Evolutionary conservation across 2,113 vertebrate species (phyloP).

Genomic region (Catagonus wagneri): DNA sequence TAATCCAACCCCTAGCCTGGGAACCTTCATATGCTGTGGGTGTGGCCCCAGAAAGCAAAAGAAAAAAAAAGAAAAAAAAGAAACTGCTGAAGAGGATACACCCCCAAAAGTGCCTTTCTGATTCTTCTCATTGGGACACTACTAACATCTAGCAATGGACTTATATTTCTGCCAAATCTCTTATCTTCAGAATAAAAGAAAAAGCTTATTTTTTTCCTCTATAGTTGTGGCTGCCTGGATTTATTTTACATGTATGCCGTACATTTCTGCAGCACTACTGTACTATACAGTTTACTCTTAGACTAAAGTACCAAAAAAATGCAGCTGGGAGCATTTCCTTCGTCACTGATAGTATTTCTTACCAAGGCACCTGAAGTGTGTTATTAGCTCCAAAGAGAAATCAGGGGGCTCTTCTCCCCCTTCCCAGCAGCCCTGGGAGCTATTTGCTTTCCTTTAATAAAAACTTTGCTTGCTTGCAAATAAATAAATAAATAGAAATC

Average conservation of each 20-base stretch:
- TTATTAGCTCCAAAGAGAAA: constrained; percentile 46
- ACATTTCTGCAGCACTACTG: not conserved
- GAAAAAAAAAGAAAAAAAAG: not conserved
- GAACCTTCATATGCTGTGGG: too few relatives aligned
- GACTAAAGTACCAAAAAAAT: not conserved
- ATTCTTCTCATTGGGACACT: not conserved
- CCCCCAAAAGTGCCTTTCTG: not conserved
- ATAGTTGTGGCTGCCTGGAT: not conserved
- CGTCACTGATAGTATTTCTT: not conserved
- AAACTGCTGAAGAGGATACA: not conserved
- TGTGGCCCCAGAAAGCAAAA: too few relatives aligned
- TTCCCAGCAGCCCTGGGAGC: too few relatives aligned
- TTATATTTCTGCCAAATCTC: constrained; percentile 44
- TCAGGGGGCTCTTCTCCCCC: too few relatives aligned
- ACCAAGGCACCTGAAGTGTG: not conserved
- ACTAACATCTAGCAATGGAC: not conserved
- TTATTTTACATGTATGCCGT: not conserved
- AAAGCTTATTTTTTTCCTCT: not conserved
- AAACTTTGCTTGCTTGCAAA: too few relatives aligned
- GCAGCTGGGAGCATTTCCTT: not conserved
- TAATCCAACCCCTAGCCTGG: too few relatives aligned
- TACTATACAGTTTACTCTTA: not conserved
- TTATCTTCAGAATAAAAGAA: constrained; percentile 21
- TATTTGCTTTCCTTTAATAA: too few relatives aligned
- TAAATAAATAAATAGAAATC: too few relatives aligned